Evolutionary conservation across 2,888 invertebrate species (phyloP).

Genomic region (Mongoloraphidia duomilia): DNA sequence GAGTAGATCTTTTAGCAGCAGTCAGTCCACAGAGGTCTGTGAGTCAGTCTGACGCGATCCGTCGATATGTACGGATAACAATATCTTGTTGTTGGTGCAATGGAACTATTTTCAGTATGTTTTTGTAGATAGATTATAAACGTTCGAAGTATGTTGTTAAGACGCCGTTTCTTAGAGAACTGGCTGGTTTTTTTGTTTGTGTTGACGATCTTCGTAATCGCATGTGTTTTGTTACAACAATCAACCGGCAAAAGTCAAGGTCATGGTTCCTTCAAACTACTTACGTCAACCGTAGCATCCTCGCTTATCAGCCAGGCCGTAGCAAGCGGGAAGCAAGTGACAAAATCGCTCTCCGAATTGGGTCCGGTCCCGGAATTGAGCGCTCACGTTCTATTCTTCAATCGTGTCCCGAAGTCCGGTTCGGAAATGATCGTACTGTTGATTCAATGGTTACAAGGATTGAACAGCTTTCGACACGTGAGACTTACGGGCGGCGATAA

Average conservation of each 20-base stretch:
- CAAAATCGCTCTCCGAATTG: conserved; percentile 36
- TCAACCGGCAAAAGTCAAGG: not conserved
- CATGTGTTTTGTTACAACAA: not conserved
- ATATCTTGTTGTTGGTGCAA: not conserved
- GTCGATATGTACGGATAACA: not conserved
- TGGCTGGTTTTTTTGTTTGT: not conserved
- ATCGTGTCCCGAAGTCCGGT: conserved; percentile 43
- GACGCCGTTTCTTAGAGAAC: not conserved
- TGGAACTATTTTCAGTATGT: not conserved
- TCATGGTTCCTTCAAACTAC: not conserved
- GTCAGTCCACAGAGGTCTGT: too few species aligned
- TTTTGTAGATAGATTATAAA: not conserved
- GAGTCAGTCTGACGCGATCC: not conserved
- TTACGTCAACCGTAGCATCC: not conserved
- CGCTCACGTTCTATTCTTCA: conserved; percentile 40
- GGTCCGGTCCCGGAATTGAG: conserved; percentile 33
- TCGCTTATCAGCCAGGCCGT: not conserved
- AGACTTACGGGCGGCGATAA: conserved; percentile 28
- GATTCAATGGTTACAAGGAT: conserved; percentile 40
- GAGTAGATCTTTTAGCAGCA: not conserved
- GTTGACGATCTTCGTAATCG: not conserved
- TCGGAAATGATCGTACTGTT: conserved; percentile 42
- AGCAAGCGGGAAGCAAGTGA: conserved; percentile 24
- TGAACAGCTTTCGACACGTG: conserved; percentile 42
- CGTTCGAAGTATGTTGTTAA: not conserved